A percentile compares a stretch with the other conserved stretches of the same genome.
phyloP scores from a whole-genome alignment of 2,888 invertebrate genomes.

The Drosophila setosimentum region DNA sequence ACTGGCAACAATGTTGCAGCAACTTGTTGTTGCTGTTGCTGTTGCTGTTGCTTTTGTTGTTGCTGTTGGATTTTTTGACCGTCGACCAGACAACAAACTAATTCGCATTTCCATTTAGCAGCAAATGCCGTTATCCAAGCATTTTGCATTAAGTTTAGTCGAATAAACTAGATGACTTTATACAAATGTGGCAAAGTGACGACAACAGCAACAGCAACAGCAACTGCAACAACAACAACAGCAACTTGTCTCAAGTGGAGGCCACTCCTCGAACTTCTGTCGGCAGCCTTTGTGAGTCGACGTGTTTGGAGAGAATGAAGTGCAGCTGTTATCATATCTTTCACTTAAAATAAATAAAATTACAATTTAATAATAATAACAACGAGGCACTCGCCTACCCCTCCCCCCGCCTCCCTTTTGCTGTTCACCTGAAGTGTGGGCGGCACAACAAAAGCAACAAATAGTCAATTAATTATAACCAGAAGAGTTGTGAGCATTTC shows the following conservation, averaged over 20 bases:
- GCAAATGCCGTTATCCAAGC: conserved; percentile 45
- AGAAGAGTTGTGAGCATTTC: conserved; percentile 65
- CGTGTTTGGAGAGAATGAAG: conserved; percentile 23
- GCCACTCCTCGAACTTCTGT: conserved; percentile 22
- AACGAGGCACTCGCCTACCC: conserved; percentile 18
- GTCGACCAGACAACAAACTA: conserved; percentile 12
- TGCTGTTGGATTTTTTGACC: background rate
- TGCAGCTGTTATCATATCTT: conserved; percentile 74
- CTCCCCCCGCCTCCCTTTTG: background rate
- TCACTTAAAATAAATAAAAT: conserved; percentile 81
- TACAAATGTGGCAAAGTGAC: conserved; percentile 46
- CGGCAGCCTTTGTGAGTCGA: conserved; percentile 69
- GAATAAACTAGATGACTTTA: conserved; percentile 71
- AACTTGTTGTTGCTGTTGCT: conserved; percentile 51
- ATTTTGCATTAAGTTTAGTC: conserved; percentile 63
- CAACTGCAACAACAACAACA: conserved; percentile 41
- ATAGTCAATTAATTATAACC: conserved; percentile 81
- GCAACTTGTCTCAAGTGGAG: conserved; percentile 16
- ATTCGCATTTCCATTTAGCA: conserved; percentile 24
- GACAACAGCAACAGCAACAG: conserved; percentile 47
- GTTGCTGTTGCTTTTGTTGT: background rate
- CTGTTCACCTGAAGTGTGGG: conserved; percentile 28
- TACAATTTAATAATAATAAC: conserved; percentile 80
- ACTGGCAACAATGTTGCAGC: conserved; percentile 73
- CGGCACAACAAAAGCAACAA: conserved; percentile 78